These are phyloP conservation scores for Rhineura floridana DNA, from an alignment of 2,113 vertebrate genomes.

Conservation along the genomic window DNA sequence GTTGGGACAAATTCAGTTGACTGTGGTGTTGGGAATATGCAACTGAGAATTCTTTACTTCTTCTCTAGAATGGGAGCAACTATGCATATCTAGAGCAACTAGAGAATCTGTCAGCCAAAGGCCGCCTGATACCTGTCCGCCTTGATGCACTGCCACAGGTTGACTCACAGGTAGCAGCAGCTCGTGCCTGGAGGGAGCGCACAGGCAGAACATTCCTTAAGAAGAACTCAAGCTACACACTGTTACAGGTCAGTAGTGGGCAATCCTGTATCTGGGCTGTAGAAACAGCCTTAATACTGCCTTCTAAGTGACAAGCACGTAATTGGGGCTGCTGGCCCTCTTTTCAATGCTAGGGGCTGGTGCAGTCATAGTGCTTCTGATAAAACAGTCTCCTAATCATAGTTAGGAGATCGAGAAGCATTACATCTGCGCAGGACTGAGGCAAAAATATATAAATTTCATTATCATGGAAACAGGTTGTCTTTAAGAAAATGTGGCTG, in stretches of 20 bases:
- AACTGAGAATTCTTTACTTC: slow-evolving; percentile 12
- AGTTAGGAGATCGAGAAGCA: neutral
- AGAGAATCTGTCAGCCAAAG: slow-evolving; percentile 89
- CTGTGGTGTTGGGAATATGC: neutral
- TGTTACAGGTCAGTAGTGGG: slow-evolving; percentile 85
- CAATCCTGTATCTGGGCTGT: neutral
- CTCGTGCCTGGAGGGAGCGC: slow-evolving; percentile 94
- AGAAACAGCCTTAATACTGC: fast-evolving
- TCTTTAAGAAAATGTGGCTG: neutral
- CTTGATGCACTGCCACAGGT: slow-evolving; percentile 92
- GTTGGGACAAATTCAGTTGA: neutral
- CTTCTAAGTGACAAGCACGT: neutral
- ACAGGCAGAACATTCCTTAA: slow-evolving; percentile 96
- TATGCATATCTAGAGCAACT: slow-evolving; percentile 96
- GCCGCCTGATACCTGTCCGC: slow-evolving; percentile 92
- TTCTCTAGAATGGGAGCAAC: slow-evolving; percentile 84
- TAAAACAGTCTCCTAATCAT: neutral
- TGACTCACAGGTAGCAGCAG: slow-evolving; percentile 94
- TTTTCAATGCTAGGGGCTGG: neutral
- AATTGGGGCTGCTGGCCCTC: neutral
- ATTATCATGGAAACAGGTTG: too few species aligned
- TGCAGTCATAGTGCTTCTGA: neutral
- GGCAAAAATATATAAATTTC: neutral
- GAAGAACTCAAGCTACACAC: slow-evolving; percentile 94
- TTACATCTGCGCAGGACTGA: neutral